Conservation (phyloP, 2,888 invertebrate species). For the Drosophila neotestacea region DNA sequence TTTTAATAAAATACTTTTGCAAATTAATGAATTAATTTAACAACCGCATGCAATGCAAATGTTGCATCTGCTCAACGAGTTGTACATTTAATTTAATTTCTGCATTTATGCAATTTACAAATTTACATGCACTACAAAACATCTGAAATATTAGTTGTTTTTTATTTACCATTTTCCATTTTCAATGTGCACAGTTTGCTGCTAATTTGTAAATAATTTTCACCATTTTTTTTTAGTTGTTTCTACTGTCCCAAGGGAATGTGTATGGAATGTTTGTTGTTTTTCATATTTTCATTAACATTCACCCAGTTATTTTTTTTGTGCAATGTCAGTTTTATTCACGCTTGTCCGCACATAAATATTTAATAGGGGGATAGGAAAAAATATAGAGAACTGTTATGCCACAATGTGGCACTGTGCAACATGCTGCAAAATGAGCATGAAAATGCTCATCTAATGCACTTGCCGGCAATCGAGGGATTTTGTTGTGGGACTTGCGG, state of each 20-base stretch:
- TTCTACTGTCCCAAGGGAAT: conserved; percentile 9
- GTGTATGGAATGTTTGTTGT: conserved; percentile 13
- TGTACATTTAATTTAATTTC: conserved; percentile 39
- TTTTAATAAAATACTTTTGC: conserved; percentile 36
- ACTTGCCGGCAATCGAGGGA: conserved; percentile 12
- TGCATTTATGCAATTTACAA: conserved; percentile 22
- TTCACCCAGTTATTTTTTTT: conserved; percentile 27
- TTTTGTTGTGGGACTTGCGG: conserved; percentile 7
- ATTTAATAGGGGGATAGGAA: conserved; percentile 1
- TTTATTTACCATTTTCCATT: conserved; percentile 8
- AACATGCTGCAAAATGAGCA: conserved; percentile 33
- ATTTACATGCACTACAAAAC: conserved; percentile 30
- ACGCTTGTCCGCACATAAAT: conserved; percentile 37
- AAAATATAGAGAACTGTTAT: background rate
- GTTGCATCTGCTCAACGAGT: conserved; percentile 50
- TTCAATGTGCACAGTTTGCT: conserved; percentile 43
- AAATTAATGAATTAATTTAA: conserved; percentile 67
- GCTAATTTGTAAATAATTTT: conserved; percentile 74
- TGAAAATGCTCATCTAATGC: conserved; percentile 27
- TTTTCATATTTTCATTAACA: conserved; percentile 36
- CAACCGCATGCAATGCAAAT: conserved; percentile 56
- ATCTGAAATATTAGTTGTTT: conserved; percentile 31
- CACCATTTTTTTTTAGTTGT: conserved; percentile 22
- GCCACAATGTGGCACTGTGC: conserved; percentile 11
- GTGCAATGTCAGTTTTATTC: conserved; percentile 48